These are phyloP conservation scores for Isotomurus palustris DNA, from an alignment of 2,888 invertebrate genomes.

Conservation along the genomic window DNA sequence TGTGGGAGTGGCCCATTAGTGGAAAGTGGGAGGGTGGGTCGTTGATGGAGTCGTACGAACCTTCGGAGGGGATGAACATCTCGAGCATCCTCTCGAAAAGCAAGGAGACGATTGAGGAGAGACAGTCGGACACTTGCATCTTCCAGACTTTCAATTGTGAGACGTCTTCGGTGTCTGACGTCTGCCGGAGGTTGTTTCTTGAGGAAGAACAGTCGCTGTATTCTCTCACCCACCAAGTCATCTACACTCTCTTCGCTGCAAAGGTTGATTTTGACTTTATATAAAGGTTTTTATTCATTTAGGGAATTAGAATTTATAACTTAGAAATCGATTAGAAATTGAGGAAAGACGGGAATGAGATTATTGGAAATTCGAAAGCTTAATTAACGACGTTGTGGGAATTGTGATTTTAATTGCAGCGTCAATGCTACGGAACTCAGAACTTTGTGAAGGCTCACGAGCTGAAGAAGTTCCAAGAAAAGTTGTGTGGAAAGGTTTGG, in stretches of 20 bases:
- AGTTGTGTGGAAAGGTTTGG: conserved; percentile 35
- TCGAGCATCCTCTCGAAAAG: conserved; percentile 14
- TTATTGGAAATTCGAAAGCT: too few species aligned
- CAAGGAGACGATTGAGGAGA: conserved; percentile 30
- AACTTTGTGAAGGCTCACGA: not conserved
- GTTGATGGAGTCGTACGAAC: conserved; percentile 10
- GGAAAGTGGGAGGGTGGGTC: conserved; percentile 24
- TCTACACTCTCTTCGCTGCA: conserved; percentile 35
- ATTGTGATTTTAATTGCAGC: not conserved
- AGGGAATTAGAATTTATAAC: too few species aligned
- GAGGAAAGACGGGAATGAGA: too few species aligned
- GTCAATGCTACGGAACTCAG: conserved; percentile 14
- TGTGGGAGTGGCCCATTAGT: conserved; percentile 34
- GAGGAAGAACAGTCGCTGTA: conserved; percentile 24
- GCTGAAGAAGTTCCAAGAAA: conserved; percentile 15
- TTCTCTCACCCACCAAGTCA: conserved; percentile 42
- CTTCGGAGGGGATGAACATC: conserved; percentile 3
- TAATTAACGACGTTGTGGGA: too few species aligned
- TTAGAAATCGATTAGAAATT: too few species aligned
- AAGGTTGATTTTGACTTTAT: conserved; percentile 25
- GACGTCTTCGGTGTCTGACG: conserved; percentile 14
- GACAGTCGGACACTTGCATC: conserved; percentile 35
- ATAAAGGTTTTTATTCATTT: too few species aligned
- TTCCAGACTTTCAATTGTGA: conserved; percentile 32
- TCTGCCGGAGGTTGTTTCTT: conserved; percentile 32